Conservation (phyloP, 2,888 invertebrate genomes). For the Rhabditoides inermis region DNA sequence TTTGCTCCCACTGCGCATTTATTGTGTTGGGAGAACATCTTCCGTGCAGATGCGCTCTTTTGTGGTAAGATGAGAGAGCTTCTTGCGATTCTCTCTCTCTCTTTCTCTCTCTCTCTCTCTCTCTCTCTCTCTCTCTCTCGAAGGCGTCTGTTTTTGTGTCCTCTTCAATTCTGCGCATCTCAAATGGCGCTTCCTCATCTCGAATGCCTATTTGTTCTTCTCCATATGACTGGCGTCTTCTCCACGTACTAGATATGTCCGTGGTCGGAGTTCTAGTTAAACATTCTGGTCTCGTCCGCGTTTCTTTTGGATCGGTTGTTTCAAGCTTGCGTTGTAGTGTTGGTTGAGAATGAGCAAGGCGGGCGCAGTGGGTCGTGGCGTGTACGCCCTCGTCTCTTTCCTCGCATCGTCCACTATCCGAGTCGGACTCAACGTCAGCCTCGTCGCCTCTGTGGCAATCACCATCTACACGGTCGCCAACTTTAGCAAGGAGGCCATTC, state of each 20-base stretch:
- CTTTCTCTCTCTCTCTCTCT: background rate
- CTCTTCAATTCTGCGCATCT: background rate
- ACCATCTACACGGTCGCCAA: constrained; percentile 37
- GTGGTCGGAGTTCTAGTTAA: no score
- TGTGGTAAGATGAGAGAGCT: no score
- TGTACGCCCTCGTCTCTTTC: constrained; percentile 35
- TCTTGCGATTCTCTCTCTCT: background rate
- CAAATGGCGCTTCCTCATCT: background rate
- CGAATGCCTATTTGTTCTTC: background rate
- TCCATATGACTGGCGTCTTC: no score
- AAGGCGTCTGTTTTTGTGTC: background rate
- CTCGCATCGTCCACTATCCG: constrained; percentile 22
- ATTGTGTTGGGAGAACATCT: no score
- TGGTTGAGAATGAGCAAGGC: constrained; percentile 40
- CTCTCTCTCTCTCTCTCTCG: background rate
- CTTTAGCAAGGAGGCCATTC: constrained; percentile 27
- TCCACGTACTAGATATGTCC: no score
- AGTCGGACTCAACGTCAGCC: constrained; percentile 26
- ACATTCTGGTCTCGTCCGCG: no score
- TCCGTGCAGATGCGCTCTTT: no score
- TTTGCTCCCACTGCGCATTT: background rate
- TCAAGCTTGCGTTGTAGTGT: no score
- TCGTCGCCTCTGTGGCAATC: constrained; percentile 34
- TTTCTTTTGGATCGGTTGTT: no score
- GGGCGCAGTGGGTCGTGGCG: constrained; percentile 33